Conservation (phyloP, 1,140 invertebrate species). For the Latrodectus geometricus region DNA sequence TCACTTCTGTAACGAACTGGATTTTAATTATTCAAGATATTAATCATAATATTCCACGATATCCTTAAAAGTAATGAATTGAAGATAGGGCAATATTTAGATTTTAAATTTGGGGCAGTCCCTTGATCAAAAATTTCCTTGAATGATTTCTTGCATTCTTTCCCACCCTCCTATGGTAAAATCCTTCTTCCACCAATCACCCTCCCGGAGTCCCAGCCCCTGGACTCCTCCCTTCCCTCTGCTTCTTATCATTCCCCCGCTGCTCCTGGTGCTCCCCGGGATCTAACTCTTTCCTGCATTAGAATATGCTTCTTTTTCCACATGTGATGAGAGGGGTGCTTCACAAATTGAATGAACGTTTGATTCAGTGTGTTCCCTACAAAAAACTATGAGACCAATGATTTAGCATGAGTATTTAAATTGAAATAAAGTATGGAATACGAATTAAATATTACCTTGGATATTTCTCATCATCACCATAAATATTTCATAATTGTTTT, state of each 20-base stretch:
- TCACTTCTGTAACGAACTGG: too few species aligned
- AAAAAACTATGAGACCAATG: too few species aligned
- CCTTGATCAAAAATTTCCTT: conserved; percentile 28
- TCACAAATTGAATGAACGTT: not conserved
- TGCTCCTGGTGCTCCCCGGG: conserved; percentile 22
- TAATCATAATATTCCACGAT: not conserved
- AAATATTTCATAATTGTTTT: too few species aligned
- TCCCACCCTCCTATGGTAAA: conserved; percentile 22
- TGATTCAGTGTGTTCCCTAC: too few species aligned
- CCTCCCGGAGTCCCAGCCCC: conserved; percentile 17
- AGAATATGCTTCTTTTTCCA: conserved; percentile 45
- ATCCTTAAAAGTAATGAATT: not conserved
- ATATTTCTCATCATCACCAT: too few species aligned
- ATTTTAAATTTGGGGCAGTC: conserved; percentile 3
- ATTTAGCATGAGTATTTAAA: too few species aligned
- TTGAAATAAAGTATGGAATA: too few species aligned
- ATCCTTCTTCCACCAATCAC: not conserved
- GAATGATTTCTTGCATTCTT: conserved; percentile 39
- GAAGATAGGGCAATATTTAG: not conserved
- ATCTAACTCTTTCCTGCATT: conserved; percentile 4
- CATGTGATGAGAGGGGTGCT: not conserved
- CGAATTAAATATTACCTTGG: too few species aligned
- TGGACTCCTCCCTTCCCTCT: conserved; percentile 42
- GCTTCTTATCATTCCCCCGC: conserved; percentile 50
- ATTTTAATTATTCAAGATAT: too few species aligned